A percentile compares a stretch with the other conserved stretches of the same genome.
Conservation (phyloP, 2,113 vertebrate species). For the Diadophis punctatus region DNA sequence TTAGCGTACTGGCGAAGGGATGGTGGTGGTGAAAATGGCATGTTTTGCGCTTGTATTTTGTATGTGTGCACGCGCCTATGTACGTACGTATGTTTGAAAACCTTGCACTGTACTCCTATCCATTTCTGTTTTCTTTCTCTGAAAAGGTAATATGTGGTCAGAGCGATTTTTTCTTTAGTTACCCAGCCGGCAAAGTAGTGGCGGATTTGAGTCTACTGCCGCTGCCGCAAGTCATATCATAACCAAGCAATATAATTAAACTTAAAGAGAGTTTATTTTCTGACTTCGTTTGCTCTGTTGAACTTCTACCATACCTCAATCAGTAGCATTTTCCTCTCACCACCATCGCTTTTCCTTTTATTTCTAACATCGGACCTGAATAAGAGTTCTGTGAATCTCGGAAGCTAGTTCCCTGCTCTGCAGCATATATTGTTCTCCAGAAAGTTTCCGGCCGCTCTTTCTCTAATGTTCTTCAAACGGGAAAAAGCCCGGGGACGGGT, state of each 20-base stretch:
- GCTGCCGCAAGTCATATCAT: background rate
- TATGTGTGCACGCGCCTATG: background rate
- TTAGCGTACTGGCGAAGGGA: background rate
- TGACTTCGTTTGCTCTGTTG: background rate
- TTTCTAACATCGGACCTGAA: background rate
- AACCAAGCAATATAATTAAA: background rate
- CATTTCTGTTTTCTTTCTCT: background rate
- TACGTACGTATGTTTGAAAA: background rate
- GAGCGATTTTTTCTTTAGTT: background rate
- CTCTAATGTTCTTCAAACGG: background rate
- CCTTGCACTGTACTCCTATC: background rate
- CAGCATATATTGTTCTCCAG: background rate
- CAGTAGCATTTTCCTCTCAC: background rate
- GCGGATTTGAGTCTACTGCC: slow-evolving; percentile 5
- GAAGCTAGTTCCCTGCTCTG: background rate
- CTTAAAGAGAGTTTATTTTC: background rate
- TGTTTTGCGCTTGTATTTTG: background rate
- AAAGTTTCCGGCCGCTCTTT: background rate
- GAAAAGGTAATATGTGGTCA: background rate
- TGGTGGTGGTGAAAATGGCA: background rate
- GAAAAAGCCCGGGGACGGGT: background rate
- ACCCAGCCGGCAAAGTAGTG: background rate
- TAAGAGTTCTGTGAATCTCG: background rate
- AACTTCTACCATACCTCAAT: background rate
- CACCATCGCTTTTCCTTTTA: background rate